A percentile compares a stretch with the other conserved stretches of the same genome.
phyloP scores from a whole-genome alignment of 2,888 invertebrate genomes.

The Andrena minutula region DNA sequence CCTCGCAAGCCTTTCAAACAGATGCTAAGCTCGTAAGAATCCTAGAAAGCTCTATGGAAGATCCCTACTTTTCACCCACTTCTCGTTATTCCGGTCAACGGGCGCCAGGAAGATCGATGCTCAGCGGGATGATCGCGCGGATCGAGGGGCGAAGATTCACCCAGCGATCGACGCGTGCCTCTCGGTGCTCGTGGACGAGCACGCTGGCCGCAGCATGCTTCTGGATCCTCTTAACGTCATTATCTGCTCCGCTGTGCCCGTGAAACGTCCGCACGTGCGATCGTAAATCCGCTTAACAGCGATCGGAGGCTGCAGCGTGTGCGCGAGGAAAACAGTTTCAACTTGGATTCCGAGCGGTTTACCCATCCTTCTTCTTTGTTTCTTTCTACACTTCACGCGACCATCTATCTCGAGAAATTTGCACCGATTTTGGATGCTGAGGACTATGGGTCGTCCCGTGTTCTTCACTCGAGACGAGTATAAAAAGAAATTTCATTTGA shows the following conservation, averaged over 20 bases:
- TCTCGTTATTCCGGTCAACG: background rate
- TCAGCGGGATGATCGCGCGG: background rate
- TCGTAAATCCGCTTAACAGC: slow-evolving; percentile 72
- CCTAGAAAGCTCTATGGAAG: background rate
- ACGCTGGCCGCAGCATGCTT: slow-evolving; percentile 48
- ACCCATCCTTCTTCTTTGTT: slow-evolving; percentile 1
- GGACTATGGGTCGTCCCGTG: no score
- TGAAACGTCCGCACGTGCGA: slow-evolving; percentile 65
- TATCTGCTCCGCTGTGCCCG: slow-evolving; percentile 62
- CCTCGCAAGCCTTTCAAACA: background rate
- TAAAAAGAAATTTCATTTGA: no score
- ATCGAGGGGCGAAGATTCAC: slow-evolving; percentile 23
- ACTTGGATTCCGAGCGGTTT: slow-evolving; percentile 3
- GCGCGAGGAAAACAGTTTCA: slow-evolving; percentile 62
- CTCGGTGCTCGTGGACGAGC: slow-evolving; percentile 41
- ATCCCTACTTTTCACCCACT: slow-evolving; percentile 8
- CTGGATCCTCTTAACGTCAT: slow-evolving; percentile 72
- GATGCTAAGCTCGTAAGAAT: no score
- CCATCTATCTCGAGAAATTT: background rate
- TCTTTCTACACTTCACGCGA: background rate
- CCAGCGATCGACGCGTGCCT: slow-evolving; percentile 21
- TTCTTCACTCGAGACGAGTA: no score
- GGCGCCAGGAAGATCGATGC: background rate
- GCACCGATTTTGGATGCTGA: background rate
- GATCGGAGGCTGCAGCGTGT: slow-evolving; percentile 60